Base-by-base conservation (phyloP, 2,888 invertebrate species). In the Perizoma flavofasciatum region DNA sequence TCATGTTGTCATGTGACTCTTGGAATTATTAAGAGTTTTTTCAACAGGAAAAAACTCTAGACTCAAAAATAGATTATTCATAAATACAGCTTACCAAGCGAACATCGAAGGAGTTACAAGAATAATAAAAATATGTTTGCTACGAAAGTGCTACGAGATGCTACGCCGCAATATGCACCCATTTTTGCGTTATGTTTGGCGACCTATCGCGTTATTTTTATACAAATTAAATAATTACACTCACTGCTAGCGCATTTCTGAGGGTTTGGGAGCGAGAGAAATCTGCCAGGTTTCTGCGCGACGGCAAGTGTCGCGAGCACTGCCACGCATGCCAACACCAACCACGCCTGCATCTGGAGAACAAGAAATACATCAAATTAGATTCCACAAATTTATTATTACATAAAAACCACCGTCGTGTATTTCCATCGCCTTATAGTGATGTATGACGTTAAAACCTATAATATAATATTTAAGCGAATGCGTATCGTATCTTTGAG, bases 221-320 rank as follows among this genome's bases (percentile, higher is more conserved):
- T 46, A 46, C 2, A 46, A 46, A 6, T 33, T n/a, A 9, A 33
- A 9, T 33, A 6, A 11, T n/a, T 37, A 5, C 72, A 96, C 97
- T 96, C 93, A 97, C 97, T 95, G 89, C 93, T 95, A 66, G 96
- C 94, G 87, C 97, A 97, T 93, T 97, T 97, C 82, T 95, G 94
- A 64, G 97, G 94, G 65, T 94, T 93, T 48, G 97, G 97, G 71
- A 97, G 93, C 51, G 97, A 95, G 68, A 97, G 93, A 92, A 97
- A 97, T 76, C 97, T 93, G 78, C 97, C 97, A 9, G 97, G 96
- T 82, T 96, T 94, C 78, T 95, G 95, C 67, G 95, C 95, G 69
- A 93, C 92, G 72, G 94, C 94, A 73, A 94, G 86, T 70, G 94
- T 93, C 71, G 93, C 93, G 78, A 94, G 81, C 73, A 82, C 81